Percentiles rank a stretch among this genome's conserved stretches.
Evolutionary conservation across 2,113 vertebrate species (phyloP).

Genomic region (Copsychus sechellarum): DNA sequence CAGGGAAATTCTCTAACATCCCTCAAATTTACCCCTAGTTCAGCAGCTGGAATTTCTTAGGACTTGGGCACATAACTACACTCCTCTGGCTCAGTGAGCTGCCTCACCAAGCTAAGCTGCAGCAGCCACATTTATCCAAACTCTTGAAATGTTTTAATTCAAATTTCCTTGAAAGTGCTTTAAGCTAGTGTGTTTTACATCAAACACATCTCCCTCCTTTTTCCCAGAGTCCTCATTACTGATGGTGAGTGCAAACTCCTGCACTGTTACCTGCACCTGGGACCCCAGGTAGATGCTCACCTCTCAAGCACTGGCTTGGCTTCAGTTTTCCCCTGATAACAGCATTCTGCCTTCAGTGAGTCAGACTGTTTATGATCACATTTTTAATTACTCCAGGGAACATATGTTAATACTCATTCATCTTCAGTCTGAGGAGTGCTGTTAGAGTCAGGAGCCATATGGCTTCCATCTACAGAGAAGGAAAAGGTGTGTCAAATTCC

Average conservation of each 20-base stretch:
- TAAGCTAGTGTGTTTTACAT: neutral
- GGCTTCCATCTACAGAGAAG: neutral
- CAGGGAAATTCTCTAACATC: neutral
- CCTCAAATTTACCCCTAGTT: neutral
- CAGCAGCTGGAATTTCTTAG: neutral
- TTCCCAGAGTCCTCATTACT: fast-evolving
- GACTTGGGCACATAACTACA: neutral
- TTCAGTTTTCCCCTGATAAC: neutral
- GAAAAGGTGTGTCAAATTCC: slow-evolving; percentile 44
- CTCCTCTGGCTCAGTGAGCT: neutral
- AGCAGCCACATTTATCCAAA: neutral
- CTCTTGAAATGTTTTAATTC: neutral
- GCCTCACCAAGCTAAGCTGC: neutral
- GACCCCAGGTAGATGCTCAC: neutral
- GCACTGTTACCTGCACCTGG: neutral
- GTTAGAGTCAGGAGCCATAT: slow-evolving; percentile 14
- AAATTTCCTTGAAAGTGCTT: neutral
- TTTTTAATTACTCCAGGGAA: slow-evolving; percentile 57
- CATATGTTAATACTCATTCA: slow-evolving; percentile 32
- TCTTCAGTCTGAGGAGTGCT: neutral
- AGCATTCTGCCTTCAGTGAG: neutral
- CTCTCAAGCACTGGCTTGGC: neutral
- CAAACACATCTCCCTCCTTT: neutral
- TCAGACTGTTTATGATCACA: slow-evolving; percentile 13
- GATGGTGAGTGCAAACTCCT: neutral